Percentiles rank a stretch among this genome's conserved stretches.
Evolutionary conservation across 2,888 invertebrate genomes (phyloP).

Genomic region (Conomelus anceps): DNA sequence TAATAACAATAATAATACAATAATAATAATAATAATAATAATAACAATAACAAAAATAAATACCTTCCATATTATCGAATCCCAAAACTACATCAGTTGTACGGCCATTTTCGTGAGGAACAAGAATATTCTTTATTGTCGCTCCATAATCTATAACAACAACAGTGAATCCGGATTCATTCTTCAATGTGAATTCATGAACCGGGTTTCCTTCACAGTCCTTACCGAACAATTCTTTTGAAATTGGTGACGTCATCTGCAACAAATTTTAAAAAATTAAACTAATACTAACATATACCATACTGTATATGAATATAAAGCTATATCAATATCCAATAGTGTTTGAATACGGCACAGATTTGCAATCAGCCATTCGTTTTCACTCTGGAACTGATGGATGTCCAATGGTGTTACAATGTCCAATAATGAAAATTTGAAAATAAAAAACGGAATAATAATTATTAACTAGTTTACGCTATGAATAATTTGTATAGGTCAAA

Average conservation of each 20-base stretch:
- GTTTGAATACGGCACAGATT: too few species aligned
- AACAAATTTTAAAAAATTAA: background rate
- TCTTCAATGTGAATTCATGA: slow-evolving; percentile 28
- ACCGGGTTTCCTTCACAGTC: slow-evolving; percentile 24
- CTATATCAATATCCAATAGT: too few species aligned
- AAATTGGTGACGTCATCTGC: slow-evolving; percentile 18
- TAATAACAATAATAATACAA: too few species aligned
- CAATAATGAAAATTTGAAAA: too few species aligned
- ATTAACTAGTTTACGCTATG: too few species aligned
- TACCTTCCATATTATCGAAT: slow-evolving; percentile 74
- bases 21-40: too few species aligned
- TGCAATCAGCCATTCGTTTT: too few species aligned
- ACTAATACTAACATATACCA: background rate
- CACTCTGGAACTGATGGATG: too few species aligned
- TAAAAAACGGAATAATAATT: too few species aligned
- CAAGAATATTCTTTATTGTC: slow-evolving; percentile 64
- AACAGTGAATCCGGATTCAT: slow-evolving; percentile 49
- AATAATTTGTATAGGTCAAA: too few species aligned
- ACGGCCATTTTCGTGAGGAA: slow-evolving; percentile 66
- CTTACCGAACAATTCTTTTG: slow-evolving; percentile 23
- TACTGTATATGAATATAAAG: background rate
- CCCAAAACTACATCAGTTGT: slow-evolving; percentile 73
- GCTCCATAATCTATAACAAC: slow-evolving; percentile 76
- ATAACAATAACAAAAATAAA: slow-evolving; percentile 33
- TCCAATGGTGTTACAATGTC: too few species aligned